Evolutionary conservation across 1,140 invertebrate species (phyloP), one percentile per base, ranked within the genome.

Genomic region (Leptinotarsa defecta): DNA sequence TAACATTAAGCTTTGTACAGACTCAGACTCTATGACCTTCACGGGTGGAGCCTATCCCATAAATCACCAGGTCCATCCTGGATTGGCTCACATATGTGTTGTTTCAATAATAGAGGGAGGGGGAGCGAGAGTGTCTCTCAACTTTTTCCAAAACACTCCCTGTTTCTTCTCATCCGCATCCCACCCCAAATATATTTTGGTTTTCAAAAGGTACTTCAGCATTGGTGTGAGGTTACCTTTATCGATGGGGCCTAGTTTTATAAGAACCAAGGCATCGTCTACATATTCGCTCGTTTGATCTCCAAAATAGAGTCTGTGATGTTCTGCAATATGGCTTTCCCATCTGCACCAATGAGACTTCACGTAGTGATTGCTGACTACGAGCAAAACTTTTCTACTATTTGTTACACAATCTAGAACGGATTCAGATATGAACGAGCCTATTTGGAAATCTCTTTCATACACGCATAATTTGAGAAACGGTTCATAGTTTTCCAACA

Each of bases 301-400:
- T 80, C 87, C 86, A 13, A 87, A 83, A 77, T 88, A 88, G 48
- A 89, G 75, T 73, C 87, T 83, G 74, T 89, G 87, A 76, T 88
- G 86, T 74, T 89, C 87, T 0, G 91, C 91, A 6, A 91, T 83
- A 76, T 91, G 88, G 11, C 90, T 89, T 82, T 92, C 91, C 87
- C 90, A 91, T 34, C 88, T 79, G 81, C 91, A 92, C 91, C 91
- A 92, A 52, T 91, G 88, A 57, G 91, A 92, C 77, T 88, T 87
- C 0, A 89, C 87, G 81, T 92, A 92, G 71, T 87, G 86, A 78
- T 91, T 87, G 73, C 90, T 91, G 34, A 92, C 86, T n/a, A 92
- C 84, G 19, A 92, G 83, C 62, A 92, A 84, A 17, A 90, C 89
- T 81, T 89, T 89, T 64, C 89, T 86, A 81, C 90, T 91, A 67